Conservation (phyloP, 2,888 invertebrate genomes). For the Caenorhabditis doughertyi region DNA sequence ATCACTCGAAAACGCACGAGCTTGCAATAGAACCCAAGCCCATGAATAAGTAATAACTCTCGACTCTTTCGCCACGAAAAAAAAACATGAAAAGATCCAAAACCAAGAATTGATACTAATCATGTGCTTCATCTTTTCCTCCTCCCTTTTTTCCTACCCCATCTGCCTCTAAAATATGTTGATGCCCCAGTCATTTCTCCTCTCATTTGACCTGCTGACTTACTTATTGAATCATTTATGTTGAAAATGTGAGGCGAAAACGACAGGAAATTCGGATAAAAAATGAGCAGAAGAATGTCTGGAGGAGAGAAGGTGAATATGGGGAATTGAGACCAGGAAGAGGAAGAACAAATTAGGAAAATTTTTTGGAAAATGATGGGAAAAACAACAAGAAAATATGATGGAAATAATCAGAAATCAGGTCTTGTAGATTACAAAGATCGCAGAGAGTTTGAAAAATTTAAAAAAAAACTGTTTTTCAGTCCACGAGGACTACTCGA, state of each 20-base stretch:
- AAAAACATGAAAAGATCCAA: neutral
- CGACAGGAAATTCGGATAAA: slow-evolving; percentile 31
- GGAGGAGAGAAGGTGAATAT: neutral
- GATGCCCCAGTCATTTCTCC: too few species aligned
- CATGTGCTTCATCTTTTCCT: neutral
- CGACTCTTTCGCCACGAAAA: neutral
- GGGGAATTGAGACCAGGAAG: neutral
- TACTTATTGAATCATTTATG: slow-evolving; percentile 28
- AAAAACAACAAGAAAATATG: too few species aligned
- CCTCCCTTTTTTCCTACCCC: too few species aligned
- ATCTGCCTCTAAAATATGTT: neutral
- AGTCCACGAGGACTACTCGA: too few species aligned
- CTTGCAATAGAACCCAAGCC: neutral
- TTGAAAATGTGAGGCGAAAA: too few species aligned
- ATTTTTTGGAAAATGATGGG: too few species aligned
- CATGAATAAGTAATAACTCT: slow-evolving; percentile 25
- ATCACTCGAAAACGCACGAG: neutral
- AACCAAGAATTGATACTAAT: neutral
- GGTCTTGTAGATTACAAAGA: too few species aligned
- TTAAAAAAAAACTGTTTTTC: too few species aligned
- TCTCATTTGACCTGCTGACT: slow-evolving; percentile 42
- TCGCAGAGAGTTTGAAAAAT: too few species aligned
- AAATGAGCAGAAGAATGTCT: neutral
- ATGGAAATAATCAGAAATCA: too few species aligned
- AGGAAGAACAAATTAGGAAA: neutral